Percentiles rank a stretch among this genome's conserved stretches.
Evolutionary conservation across 2,888 invertebrate genomes (phyloP).

Genomic region (Julus scanicus): DNA sequence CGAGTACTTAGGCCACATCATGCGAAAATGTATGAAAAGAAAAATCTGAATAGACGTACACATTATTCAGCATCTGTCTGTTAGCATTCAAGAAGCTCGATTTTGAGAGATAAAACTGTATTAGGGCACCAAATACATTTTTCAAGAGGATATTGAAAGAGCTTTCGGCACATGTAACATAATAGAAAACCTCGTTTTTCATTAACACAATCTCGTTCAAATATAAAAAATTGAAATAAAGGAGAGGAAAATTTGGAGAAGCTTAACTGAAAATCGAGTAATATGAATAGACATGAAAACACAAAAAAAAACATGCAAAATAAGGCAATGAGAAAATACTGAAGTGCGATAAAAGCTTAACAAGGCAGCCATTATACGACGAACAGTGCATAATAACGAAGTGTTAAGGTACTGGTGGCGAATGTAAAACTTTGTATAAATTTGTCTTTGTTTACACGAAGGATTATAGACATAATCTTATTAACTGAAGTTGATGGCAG

Average conservation of each 20-base stretch:
- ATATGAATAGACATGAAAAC: conserved; percentile 21
- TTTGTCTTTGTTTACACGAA: conserved; percentile 31
- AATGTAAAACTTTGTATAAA: conserved; percentile 31
- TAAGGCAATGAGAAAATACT: neutral
- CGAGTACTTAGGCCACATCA: neutral
- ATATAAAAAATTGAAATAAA: neutral
- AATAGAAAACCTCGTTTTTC: conserved; percentile 25
- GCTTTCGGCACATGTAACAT: conserved; percentile 30
- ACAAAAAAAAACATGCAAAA: conserved; percentile 2
- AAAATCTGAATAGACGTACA: neutral
- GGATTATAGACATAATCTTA: conserved; percentile 22
- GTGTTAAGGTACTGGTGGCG: neutral
- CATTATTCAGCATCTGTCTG: conserved; percentile 29
- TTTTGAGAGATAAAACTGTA: conserved; percentile 23
- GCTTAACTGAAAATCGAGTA: conserved; percentile 10
- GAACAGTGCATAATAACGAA: neutral
- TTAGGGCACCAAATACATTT: neutral
- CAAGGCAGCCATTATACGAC: neutral
- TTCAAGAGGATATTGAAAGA: conserved; percentile 29
- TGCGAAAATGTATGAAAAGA: conserved; percentile 16
- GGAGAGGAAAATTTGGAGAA: neutral
- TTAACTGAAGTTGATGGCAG: conserved; percentile 30
- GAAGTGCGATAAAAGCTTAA: neutral
- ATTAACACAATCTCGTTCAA: neutral
- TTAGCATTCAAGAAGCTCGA: neutral